Conservation (phyloP, 2,113 vertebrate species). For the Bubo blakistoni region DNA sequence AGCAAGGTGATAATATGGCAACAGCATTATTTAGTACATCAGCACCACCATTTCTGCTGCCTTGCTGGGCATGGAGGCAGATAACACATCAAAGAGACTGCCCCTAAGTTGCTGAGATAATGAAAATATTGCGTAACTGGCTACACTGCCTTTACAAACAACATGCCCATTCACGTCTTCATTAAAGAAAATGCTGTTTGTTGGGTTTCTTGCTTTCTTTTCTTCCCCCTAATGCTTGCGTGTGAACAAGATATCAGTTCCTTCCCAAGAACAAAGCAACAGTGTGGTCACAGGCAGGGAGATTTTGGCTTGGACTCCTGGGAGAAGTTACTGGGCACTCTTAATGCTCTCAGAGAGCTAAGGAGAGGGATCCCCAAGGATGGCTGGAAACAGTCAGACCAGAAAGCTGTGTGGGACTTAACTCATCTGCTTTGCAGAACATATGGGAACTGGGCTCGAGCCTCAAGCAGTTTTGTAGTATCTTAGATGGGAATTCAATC, state of each 20-base stretch:
- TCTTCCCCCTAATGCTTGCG: not conserved
- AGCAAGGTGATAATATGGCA: conserved; percentile 13
- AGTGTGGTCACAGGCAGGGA: not conserved
- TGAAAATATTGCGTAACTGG: not conserved
- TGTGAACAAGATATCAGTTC: not conserved
- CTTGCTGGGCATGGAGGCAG: not conserved
- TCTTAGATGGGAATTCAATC: not conserved
- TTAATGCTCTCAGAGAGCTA: not conserved
- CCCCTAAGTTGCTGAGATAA: not conserved
- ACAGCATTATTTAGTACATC: not conserved
- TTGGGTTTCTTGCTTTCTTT: not conserved
- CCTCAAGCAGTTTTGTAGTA: not conserved
- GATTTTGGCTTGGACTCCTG: not conserved
- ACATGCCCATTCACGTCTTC: conserved; percentile 3
- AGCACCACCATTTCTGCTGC: not conserved
- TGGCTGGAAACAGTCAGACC: not conserved
- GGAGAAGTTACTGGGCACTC: not conserved
- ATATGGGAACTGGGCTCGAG: not conserved
- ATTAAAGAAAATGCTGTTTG: conserved; percentile 28
- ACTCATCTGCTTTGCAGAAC: not conserved
- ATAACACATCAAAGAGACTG: conserved; percentile 53
- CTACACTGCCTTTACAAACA: conserved; percentile 19
- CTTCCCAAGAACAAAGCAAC: conserved; percentile 5
- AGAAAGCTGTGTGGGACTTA: not conserved
- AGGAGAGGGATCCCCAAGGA: not conserved